Evolutionary conservation across 2,888 invertebrate genomes (phyloP), one percentile per base, ranked within the genome.

Genomic region (Phrixothrix hirtus): DNA sequence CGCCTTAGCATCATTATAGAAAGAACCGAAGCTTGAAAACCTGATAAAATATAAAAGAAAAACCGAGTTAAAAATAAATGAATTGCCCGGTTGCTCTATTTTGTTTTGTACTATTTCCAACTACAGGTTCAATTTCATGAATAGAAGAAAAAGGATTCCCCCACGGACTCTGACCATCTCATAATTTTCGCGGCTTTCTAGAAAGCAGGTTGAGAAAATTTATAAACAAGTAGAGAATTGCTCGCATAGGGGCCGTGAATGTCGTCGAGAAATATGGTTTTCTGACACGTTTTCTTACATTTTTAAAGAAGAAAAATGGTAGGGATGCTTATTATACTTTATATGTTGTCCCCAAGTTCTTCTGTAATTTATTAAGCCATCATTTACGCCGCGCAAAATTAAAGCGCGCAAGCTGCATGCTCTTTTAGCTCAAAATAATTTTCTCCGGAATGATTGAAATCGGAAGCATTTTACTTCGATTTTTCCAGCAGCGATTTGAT

Each of bases 241-340:
- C 50, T 36, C 59, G 53, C 57, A 43, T 27, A 55, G 59, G 59
- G 49, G 32, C 47, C 50, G 36, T 57, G 51, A 54, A 47, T 46
- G 57, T 57, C 55, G 17, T 30, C 26, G 36, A 41, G 41, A 46
- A 57, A 59, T 57, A 57, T 54, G 54, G 44, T 45, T 45, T 45
- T 55, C 43, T 32, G 48, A 44, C 44, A 55, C 44, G 42, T 47
- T 47, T 50, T 37, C 58, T 32, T 53, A 38, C 53, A 53, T 47
- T 48, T 47, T 53, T 48, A 47, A 53, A 53, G 35, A 43, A 46
- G 52, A 46, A 29, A 29, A 42, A 48, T 25, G 35, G 37, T 10
- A 36, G 35, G 35, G 41, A 29, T 41, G 34, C 29, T 42, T 42
- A 48, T 48, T 48, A 42, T 48, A 42, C 21, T 48, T 48, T 42